Base-by-base conservation (phyloP, 2,888 invertebrate species). In the Habroteleia sp. region DNA sequence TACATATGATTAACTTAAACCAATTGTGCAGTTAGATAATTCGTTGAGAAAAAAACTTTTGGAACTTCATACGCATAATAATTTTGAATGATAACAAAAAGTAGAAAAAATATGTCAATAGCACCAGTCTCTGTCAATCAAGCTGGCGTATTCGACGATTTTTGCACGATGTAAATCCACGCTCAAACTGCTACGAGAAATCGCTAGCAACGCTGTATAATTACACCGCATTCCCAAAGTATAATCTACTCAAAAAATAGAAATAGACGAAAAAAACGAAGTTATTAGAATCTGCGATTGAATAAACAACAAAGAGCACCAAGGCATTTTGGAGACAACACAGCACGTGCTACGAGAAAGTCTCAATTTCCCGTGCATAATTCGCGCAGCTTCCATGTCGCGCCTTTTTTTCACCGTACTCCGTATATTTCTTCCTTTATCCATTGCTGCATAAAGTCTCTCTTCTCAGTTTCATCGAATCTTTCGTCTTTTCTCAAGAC, bases 301-400 rank as follows among this genome's bases (percentile, higher is more conserved):
- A 44, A 44, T 65, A 27, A n/a, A 35, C 54, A 52, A 65, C 42
- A 63, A 52, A 52, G 63, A 63, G 41, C 48, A 39, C 13, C 16
- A 11, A 29, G 29, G 31, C 39, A 35, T 41, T 56, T 56, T 29
- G 48, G 17, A 62, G 20, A 29, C 48, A 35, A 33, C 52, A 17
- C 25, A 39, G 65, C 65, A 37, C 52, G 52, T 44, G 54, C 44
- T 35, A 35, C 65, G 65, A 44, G 65, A 65, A 65, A 65, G 65
- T 65, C 54, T 52, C 54, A 65, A 65, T 54, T 65, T 65, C 37
- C 29, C 39, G 65, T 39, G 50, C 50, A 62, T 62, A 62, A 62
- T 62, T 62, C 37, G 16, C 35, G 46, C 46, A 35, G 60, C 35
- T 60, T 44, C 54, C 54, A 42, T 48, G 37, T 46, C 54, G 41